Base-by-base conservation (phyloP, 2,113 vertebrate species). In the Columba janthina region DNA sequence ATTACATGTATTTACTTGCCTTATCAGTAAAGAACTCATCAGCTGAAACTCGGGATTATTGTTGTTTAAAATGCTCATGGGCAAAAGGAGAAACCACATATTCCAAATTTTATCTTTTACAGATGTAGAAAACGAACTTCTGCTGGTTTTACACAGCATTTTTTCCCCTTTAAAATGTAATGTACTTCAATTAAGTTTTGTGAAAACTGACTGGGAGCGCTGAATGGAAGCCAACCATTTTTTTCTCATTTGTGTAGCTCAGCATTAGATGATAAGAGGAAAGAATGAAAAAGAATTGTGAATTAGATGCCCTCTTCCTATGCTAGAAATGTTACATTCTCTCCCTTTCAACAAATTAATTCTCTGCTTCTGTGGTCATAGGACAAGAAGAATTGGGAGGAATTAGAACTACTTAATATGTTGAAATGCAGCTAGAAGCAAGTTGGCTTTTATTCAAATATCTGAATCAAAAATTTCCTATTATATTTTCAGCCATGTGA, bases 1-100 rank as follows among this genome's bases (percentile, higher is more conserved):
- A 98, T 97, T 97, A 92, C 89, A 61, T 95, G 89, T 97, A 96
- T 98, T 98, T 98, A 97, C 93, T 95, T 96, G 84, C 78, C 93
- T 97, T 97, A 96, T 96, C 92, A 93, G 95, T 91, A 95, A 76
- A 96, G 92, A 93, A 95, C 57, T 97, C 88, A 80, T 92, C 94
- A 96, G 85, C 97, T 97, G 91, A 97, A 95, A 94, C 6, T 2
- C 10, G 8, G 93, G 85, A 94, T 97, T 97, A 94, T 93, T 96
- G 84, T 97, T 96, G 79, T 95, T 95, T 94, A 75, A 96, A 96
- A 94, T 72, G 74, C 85, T 96, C 67, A 5, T 62, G 71, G 64
- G 69, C 92, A 90, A 96, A 79, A 87, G 54, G 53, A 97, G 70
- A 72, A 96, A 75, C 31, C 20, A 32, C 29, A 60, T 83, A 87